phyloP scores from a whole-genome alignment of 2,797 vertebrate genomes.

The Anguilla pacifica region DNA sequence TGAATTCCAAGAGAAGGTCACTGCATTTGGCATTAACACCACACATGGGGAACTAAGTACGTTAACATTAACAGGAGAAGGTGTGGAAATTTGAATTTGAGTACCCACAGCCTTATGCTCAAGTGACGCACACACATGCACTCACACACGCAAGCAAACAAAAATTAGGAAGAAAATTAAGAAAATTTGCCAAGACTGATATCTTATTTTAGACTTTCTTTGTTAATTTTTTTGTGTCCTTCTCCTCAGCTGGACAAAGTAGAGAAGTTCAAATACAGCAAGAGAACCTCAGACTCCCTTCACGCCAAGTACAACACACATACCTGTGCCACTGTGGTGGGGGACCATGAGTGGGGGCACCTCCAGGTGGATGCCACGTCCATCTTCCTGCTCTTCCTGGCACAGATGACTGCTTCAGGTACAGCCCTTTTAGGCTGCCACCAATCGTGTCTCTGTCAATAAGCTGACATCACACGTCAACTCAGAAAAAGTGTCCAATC shows the following conservation, averaged over 20 bases:
- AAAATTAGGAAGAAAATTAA: background rate
- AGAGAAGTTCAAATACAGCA: slow-evolving; percentile 94
- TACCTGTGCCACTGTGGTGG: slow-evolving; percentile 86
- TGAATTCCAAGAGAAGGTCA: slow-evolving; percentile 20
- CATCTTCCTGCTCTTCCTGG: slow-evolving; percentile 88
- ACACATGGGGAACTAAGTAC: background rate
- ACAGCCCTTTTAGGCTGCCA: background rate
- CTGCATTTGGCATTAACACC: slow-evolving; percentile 13
- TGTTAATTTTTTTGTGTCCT: background rate
- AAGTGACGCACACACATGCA: background rate
- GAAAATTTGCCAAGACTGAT: background rate
- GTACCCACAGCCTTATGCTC: background rate
- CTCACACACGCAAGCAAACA: background rate
- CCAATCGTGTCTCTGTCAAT: background rate
- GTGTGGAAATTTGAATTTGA: background rate
- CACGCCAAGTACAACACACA: slow-evolving; percentile 91
- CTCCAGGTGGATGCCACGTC: slow-evolving; percentile 94
- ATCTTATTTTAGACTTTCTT: background rate
- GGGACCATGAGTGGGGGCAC: slow-evolving; percentile 92
- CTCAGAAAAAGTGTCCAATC: background rate
- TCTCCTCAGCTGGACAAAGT: slow-evolving; percentile 85
- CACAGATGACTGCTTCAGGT: slow-evolving; percentile 97
- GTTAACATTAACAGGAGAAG: background rate
- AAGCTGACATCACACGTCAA: background rate
- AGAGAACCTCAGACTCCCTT: slow-evolving; percentile 83